Conservation (phyloP, 1,140 invertebrate species). For the Dreissena rostriformis region DNA sequence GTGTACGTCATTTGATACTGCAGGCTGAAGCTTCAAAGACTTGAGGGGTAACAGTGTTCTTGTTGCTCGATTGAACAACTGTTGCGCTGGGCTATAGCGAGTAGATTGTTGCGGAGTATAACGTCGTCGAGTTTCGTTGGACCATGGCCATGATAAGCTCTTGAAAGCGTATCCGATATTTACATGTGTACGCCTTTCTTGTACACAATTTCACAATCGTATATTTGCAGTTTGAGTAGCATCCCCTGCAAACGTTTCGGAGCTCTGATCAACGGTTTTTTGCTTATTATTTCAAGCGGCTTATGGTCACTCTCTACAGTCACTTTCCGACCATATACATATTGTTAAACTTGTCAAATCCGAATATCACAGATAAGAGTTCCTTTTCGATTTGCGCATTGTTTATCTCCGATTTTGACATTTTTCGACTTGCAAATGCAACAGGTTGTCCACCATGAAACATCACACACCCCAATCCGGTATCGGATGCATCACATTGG, state of each 20-base stretch:
- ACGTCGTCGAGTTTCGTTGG: background rate
- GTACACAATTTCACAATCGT: conserved; percentile 80
- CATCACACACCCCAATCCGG: conserved; percentile 39
- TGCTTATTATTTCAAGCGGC: conserved; percentile 78
- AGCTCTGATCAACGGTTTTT: conserved; percentile 77
- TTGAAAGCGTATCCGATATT: conserved; percentile 66
- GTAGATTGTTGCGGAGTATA: too few species aligned
- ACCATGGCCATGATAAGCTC: background rate
- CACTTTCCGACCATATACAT: conserved; percentile 78
- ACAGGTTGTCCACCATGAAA: conserved; percentile 53
- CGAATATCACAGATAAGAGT: conserved; percentile 70
- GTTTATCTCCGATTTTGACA: conserved; percentile 59
- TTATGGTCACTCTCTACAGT: conserved; percentile 77
- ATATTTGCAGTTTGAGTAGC: conserved; percentile 78
- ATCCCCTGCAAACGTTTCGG: conserved; percentile 80
- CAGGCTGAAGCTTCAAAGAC: background rate
- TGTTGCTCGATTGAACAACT: too few species aligned
- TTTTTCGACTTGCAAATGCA: conserved; percentile 43
- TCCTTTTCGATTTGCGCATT: conserved; percentile 80
- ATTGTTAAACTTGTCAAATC: conserved; percentile 83
- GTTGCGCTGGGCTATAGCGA: too few species aligned
- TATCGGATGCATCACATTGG: conserved; percentile 54
- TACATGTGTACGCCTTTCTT: conserved; percentile 76
- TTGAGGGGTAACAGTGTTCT: too few species aligned
- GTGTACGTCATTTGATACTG: background rate